Evolutionary conservation across 2,113 vertebrate genomes (phyloP).

Genomic region (Toxotes jaculatrix): DNA sequence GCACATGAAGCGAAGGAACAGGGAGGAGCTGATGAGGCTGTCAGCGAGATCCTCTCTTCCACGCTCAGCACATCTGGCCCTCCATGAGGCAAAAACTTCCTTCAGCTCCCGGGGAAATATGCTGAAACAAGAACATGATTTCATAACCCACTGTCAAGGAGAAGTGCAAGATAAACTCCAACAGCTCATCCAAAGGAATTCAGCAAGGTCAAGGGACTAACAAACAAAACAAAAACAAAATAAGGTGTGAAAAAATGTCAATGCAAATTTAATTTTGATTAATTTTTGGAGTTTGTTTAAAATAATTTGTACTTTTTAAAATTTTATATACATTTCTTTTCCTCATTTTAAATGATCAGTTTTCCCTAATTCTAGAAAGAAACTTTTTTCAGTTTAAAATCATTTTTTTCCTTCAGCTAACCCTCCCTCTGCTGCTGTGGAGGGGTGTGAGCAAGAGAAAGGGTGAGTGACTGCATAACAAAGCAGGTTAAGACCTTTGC

Average conservation of each 20-base stretch:
- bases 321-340: neutral
- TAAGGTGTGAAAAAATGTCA: too few species aligned
- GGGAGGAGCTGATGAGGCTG: slow-evolving; percentile 95
- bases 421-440: neutral
- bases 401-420: neutral
- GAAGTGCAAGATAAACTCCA: slow-evolving; percentile 4
- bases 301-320: too few species aligned
- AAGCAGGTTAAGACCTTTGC: neutral
- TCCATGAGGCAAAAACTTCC: slow-evolving; percentile 97
- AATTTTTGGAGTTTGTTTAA: too few species aligned
- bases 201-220: slow-evolving; percentile 1
- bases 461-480: neutral
- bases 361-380: neutral
- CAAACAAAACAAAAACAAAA: too few species aligned
- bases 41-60: slow-evolving; percentile 96
- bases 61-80: slow-evolving; percentile 93
- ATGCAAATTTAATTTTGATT: too few species aligned
- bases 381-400: too few species aligned
- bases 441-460: neutral
- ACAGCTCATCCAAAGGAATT: slow-evolving; percentile 4
- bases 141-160: slow-evolving; percentile 27
- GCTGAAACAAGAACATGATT: slow-evolving; percentile 78
- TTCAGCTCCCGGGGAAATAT: slow-evolving; percentile 98
- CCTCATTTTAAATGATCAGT: neutral
- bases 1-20: slow-evolving; percentile 97